Evolutionary conservation across 2,113 vertebrate species (phyloP), one percentile per base, ranked within the genome.

Genomic region (Strigops habroptila): DNA sequence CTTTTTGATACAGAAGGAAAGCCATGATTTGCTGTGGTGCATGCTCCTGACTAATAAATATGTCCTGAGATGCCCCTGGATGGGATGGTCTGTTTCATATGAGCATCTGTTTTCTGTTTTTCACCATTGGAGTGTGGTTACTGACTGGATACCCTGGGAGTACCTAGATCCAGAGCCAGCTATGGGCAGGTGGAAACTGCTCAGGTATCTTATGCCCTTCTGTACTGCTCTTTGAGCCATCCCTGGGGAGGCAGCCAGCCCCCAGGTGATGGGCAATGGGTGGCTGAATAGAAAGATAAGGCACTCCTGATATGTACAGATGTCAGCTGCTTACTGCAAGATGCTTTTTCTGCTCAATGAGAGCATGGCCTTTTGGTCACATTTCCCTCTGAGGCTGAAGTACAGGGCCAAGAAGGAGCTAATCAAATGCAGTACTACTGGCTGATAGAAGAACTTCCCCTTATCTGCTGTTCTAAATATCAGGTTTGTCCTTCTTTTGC

Each of bases 51-150:
- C 48, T 85, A 91, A 89, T 51, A 69, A 85, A 24, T 80, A 53
- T 55, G 84, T 94, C 95, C 94, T 83, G 75, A 90, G 52, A 74
- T 90, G 88, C 59, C 88, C 79, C 79, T 59, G 49, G 55, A 95
- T 25, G 79, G 49, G 77, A 95, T 52, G 63, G 70, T 73, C 78
- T 86, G 51, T 88, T 96, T 90, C 82, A 64, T 43, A 63, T 4
- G 39, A 70, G 43, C 90, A 91, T 93, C 85, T 96, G 90, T 85
- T 96, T 95, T 90, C 70, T 83, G 60, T 51, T 95, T 88, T 74
- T 90, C 64, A 74, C 12, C 53, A 64, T 49, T 43, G 44, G n/a
- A 87, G 35, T 77, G 63, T 62, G 70, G 35, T 57, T 95, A 59
- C 70, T 91, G 73, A 33, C 48, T 68, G 35, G 22, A 27, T 8